Base-by-base conservation (phyloP, 2,888 invertebrate genomes). In the Eumacrocentrus americanus region DNA sequence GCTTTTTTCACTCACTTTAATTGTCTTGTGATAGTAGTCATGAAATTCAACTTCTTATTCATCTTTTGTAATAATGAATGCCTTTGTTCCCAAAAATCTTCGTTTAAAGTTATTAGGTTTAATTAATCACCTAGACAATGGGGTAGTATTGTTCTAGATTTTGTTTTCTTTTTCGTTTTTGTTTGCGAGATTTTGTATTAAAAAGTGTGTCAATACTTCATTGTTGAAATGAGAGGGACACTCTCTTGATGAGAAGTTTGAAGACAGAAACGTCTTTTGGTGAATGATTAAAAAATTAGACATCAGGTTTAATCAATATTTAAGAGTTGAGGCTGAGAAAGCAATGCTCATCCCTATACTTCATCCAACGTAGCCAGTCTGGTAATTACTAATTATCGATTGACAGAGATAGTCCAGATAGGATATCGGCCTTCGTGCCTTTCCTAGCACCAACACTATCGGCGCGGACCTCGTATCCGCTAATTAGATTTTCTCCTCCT, bases 341-440 rank as follows among this genome's bases (percentile, higher is more conserved):
- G 37, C 23, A 20, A 38, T 37, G 16, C 18, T 40, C 12, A 22
- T 38, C 18, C 37, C 14, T 22, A 16, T 40, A 23, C 40, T 22
- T 46, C 23, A 46, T 46, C 14, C 42, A 14, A 9, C 40, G 18
- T 37, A 42, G 14, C 34, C 23, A 18, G 20, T 34, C 60, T 18
- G 12, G 35, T 60, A 60, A 60, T 60, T 60, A 56, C 60, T 60
- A 56, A 50, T 55, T 60, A 60, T 60, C 60, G 60, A 60, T 60
- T 51, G 60, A 42, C 42, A 51, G 55, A 55, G 60, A 60, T 60
- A 51, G 55, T 55, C 42, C 34, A n/a, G n/a, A 44, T 46, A 23
- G 55, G 20, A 46, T 53, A 53, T 47, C 38, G 25, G 44, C 35
- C 20, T 46, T 38, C 29, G 35, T 52, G 22, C 22, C 22, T 38